These are phyloP conservation scores for Pelochelys cantorii DNA, from an alignment of 2,797 vertebrate species.

Conservation along the genomic window DNA sequence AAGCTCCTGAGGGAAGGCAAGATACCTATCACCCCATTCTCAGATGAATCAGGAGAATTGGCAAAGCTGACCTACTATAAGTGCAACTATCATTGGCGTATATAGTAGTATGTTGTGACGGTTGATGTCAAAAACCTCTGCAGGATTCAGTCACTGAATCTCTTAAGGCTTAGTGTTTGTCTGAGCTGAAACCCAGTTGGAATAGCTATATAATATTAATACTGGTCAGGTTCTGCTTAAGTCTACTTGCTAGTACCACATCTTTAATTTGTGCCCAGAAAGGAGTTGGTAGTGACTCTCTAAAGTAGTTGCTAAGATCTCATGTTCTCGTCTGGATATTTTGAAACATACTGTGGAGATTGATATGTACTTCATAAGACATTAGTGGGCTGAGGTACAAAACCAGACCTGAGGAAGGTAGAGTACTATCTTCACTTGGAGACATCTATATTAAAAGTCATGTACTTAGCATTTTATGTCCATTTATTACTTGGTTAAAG, in stretches of 20 bases:
- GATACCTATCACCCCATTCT: background rate
- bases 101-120: background rate
- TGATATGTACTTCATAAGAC: rapidly evolving
- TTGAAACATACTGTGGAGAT: background rate
- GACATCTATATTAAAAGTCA: background rate
- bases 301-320: background rate
- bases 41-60: background rate
- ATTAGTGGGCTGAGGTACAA: background rate
- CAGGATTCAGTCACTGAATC: background rate
- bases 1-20: too few species aligned
- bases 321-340: background rate
- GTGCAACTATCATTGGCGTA: background rate
- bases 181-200: background rate
- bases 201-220: background rate
- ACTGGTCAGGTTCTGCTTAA: background rate
- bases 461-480: background rate
- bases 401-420: background rate
- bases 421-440: background rate
- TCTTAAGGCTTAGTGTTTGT: background rate
- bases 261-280: background rate
- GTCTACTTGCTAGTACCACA: background rate
- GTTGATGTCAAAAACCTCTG: background rate
- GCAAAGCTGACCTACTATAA: background rate
- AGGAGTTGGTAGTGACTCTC: background rate
- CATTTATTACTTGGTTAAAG: background rate